Percentiles rank a stretch among this genome's conserved stretches.
Evolutionary conservation across 2,888 invertebrate genomes (phyloP).

Genomic region (Phortica magna): DNA sequence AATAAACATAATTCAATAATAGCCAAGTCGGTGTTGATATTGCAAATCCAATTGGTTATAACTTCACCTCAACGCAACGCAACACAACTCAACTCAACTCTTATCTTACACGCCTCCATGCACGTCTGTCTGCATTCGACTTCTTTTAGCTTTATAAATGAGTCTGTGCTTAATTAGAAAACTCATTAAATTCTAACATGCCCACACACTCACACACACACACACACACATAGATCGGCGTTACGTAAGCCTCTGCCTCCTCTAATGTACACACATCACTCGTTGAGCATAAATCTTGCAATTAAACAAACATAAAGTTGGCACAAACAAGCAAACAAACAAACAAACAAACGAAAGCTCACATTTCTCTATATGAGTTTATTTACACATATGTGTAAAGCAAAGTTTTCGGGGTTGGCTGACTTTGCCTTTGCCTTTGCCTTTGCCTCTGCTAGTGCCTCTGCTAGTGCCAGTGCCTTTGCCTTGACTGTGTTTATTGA

Average conservation of each 20-base stretch:
- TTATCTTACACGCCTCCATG: background rate
- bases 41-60: conserved; percentile 8
- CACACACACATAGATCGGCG: background rate
- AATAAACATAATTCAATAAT: conserved; percentile 22
- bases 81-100: background rate
- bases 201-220: background rate
- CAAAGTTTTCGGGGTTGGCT: background rate
- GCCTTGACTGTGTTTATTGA: background rate
- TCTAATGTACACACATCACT: conserved; percentile 1
- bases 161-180: conserved; percentile 34
- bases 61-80: background rate
- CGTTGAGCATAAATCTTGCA: conserved; percentile 30
- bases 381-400: background rate
- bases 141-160: conserved; percentile 1
- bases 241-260: background rate
- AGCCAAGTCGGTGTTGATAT: background rate
- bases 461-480: too few species aligned
- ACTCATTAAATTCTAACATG: conserved; percentile 22
- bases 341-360: background rate
- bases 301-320: conserved; percentile 33
- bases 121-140: background rate
- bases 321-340: background rate
- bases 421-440: background rate
- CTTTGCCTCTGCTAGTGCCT: too few species aligned
- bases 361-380: background rate